Percentiles rank a stretch among this genome's conserved stretches.
Conservation (phyloP, 1,140 invertebrate genomes). For the Zeugodacus cucurbitae region DNA sequence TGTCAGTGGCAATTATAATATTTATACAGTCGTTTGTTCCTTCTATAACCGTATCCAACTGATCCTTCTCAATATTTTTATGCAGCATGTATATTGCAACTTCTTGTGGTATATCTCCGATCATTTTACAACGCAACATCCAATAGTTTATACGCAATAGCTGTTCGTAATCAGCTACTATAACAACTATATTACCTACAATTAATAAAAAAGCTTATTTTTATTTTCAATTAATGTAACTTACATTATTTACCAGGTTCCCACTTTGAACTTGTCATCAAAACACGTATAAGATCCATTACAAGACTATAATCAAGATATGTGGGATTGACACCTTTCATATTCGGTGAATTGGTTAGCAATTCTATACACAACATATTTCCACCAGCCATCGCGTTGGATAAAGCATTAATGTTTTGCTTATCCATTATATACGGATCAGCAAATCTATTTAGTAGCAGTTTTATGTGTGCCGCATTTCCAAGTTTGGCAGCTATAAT, state of each 20-base stretch:
- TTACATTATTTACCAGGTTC: conserved; percentile 20
- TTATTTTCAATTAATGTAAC: background rate
- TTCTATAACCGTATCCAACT: conserved; percentile 29
- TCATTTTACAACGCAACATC: conserved; percentile 51
- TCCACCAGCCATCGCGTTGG: conserved; percentile 69
- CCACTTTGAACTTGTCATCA: conserved; percentile 26
- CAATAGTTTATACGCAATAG: conserved; percentile 58
- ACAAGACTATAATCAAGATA: conserved; percentile 52
- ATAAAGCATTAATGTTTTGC: conserved; percentile 67
- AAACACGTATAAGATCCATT: conserved; percentile 52
- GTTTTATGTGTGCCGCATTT: conserved; percentile 71
- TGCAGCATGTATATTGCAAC: conserved; percentile 52
- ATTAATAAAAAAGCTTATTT: background rate
- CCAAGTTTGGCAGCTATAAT: conserved; percentile 78
- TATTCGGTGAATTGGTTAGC: conserved; percentile 48
- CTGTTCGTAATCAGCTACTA: conserved; percentile 57
- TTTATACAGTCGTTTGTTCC: conserved; percentile 41
- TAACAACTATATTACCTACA: conserved; percentile 58
- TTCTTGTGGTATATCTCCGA: conserved; percentile 49
- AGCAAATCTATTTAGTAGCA: conserved; percentile 75
- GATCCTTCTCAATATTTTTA: conserved; percentile 37
- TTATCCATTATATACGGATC: conserved; percentile 67
- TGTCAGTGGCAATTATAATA: conserved; percentile 54
- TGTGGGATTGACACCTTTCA: conserved; percentile 45
- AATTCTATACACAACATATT: conserved; percentile 52